A percentile compares a stretch with the other conserved stretches of the same genome.
phyloP scores from a whole-genome alignment of 2,888 invertebrate genomes.

The Dicroscelio sp. region DNA sequence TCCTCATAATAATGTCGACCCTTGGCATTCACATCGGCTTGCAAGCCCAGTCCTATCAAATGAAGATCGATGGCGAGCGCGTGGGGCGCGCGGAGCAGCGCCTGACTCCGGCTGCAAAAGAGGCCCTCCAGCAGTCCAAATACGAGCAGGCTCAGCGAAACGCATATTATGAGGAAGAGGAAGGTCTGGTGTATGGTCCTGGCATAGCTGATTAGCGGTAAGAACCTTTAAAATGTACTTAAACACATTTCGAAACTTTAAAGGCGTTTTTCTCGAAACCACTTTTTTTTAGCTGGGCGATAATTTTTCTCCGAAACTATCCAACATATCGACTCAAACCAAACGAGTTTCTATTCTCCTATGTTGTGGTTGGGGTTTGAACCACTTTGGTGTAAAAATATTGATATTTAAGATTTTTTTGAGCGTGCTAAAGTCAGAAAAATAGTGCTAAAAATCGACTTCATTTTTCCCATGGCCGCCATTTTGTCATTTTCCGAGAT shows the following conservation, averaged over 20 bases:
- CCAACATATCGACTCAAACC: not conserved
- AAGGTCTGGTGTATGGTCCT: slow-evolving; percentile 1
- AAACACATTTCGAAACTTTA: slow-evolving; percentile 15
- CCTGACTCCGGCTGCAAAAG: not conserved
- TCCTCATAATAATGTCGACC: not conserved
- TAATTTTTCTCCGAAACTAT: not conserved
- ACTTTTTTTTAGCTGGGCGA: slow-evolving; percentile 15
- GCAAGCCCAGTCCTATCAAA: not conserved
- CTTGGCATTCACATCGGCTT: not conserved
- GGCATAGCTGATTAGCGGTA: slow-evolving; percentile 33
- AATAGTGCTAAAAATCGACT: not conserved
- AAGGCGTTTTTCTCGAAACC: slow-evolving; percentile 37
- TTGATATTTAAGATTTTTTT: not conserved
- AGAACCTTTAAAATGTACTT: not conserved
- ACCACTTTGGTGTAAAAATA: not conserved
- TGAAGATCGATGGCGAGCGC: not conserved
- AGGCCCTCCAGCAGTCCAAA: not conserved
- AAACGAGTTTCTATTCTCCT: not conserved
- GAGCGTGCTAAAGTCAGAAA: not conserved
- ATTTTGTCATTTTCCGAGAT: slow-evolving; percentile 8
- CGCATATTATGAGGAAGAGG: not conserved
- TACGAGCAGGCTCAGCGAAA: not conserved
- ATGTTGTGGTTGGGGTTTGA: not conserved
- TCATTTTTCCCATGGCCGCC: not conserved
- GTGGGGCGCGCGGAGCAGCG: not conserved